These are phyloP conservation scores for Setipinna tenuifilis DNA, from an alignment of 2,797 vertebrate species.

Conservation along the genomic window DNA sequence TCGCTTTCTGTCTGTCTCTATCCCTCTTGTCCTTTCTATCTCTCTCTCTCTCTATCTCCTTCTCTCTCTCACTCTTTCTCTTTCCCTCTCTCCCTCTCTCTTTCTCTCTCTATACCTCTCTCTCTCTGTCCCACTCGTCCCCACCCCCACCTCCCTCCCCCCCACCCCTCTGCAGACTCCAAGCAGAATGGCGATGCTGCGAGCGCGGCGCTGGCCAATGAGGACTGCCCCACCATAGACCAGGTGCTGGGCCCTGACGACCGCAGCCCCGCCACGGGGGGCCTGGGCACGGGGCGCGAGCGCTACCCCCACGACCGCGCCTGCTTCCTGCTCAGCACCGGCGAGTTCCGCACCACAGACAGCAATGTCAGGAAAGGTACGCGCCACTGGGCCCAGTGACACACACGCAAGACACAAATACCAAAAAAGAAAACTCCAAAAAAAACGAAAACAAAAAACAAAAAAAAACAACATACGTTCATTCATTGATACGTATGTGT, in stretches of 20 bases:
- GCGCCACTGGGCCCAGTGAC: conserved; percentile 40
- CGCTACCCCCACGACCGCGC: conserved; percentile 89
- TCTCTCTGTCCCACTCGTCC: background rate
- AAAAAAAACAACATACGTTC: conserved; percentile 35
- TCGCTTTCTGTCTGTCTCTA: no score
- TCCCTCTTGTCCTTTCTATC: no score
- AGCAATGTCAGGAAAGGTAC: conserved; percentile 94
- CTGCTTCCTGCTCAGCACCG: conserved; percentile 89
- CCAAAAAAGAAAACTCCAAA: no score
- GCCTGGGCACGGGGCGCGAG: conserved; percentile 76
- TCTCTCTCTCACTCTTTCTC: no score
- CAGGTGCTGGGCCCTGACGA: conserved; percentile 90
- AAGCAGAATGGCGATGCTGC: conserved; percentile 90
- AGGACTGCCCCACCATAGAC: conserved; percentile 92
- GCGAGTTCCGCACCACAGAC: conserved; percentile 87
- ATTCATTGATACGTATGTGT: conserved; percentile 27
- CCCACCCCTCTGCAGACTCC: conserved; percentile 73
- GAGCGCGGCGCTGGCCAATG: conserved; percentile 87
- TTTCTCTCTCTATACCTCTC: background rate
- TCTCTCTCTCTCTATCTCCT: no score
- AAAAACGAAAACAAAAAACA: no score
- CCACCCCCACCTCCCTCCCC: no score
- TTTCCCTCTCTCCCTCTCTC: no score
- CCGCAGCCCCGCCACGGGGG: conserved; percentile 82
- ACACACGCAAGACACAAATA: background rate